Conservation (phyloP, 2,888 invertebrate species). For the Coenonympha arcania region DNA sequence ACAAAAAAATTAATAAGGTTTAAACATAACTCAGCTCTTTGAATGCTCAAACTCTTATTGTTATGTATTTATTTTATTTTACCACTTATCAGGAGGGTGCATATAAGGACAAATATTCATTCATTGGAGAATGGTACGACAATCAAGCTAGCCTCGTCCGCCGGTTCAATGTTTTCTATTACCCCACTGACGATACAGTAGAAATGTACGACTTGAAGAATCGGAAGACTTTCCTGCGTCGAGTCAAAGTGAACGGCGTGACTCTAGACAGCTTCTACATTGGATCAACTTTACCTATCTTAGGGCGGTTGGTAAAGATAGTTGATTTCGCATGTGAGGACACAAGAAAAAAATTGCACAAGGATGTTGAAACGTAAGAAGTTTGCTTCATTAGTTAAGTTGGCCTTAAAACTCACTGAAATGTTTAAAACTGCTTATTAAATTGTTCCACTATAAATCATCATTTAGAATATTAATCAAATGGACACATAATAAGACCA, state of each 20-base stretch:
- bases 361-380: conserved; percentile 78
- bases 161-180: conserved; percentile 84
- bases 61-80: background rate
- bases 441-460: too few species aligned
- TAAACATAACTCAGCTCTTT: background rate
- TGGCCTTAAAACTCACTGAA: too few species aligned
- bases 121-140: conserved; percentile 91
- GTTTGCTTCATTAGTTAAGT: too few species aligned
- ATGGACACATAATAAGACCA: too few species aligned
- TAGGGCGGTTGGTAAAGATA: conserved; percentile 82
- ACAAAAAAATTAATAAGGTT: too few species aligned
- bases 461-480: too few species aligned
- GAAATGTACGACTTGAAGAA: conserved; percentile 84
- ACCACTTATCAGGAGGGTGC: conserved; percentile 53
- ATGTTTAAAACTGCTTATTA: too few species aligned
- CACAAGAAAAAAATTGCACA: conserved; percentile 77
- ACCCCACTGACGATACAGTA: conserved; percentile 82
- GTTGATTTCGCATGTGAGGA: conserved; percentile 80
- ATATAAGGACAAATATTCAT: conserved; percentile 73
- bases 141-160: conserved; percentile 81
- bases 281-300: conserved; percentile 81
- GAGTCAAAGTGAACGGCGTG: conserved; percentile 79
- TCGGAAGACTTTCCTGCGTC: conserved; percentile 77
- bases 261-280: conserved; percentile 80
- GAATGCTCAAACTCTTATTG: too few species aligned